Conservation (phyloP, 2,888 invertebrate genomes). For the Megaustenia siamemsis region DNA sequence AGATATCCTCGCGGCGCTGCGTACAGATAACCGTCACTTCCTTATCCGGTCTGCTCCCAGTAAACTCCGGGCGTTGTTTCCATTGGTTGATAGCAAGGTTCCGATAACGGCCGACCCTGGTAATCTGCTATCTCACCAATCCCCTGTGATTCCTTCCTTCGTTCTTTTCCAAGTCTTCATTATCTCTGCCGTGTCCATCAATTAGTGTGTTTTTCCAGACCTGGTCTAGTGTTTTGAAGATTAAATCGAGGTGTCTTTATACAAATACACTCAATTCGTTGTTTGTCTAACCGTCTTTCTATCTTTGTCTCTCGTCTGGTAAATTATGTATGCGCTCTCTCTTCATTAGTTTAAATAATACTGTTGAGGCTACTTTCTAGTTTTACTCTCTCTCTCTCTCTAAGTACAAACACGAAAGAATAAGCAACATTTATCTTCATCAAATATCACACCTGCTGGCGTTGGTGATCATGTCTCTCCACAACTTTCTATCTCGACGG, state of each 20-base stretch:
- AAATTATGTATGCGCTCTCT: too few species aligned
- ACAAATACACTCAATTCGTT: too few species aligned
- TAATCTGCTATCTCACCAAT: slow-evolving; percentile 33
- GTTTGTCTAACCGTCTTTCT: too few species aligned
- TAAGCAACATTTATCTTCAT: too few species aligned
- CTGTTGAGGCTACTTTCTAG: too few species aligned
- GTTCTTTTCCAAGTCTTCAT: not conserved
- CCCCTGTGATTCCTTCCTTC: not conserved
- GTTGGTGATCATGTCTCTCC: too few species aligned
- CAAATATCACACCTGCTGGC: too few species aligned
- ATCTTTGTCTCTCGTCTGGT: too few species aligned
- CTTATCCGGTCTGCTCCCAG: slow-evolving; percentile 44
- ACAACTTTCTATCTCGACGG: too few species aligned
- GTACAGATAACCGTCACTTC: slow-evolving; percentile 41
- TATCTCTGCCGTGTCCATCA: not conserved
- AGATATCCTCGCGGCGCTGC: slow-evolving; percentile 25
- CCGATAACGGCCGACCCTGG: slow-evolving; percentile 29
- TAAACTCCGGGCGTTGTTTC: slow-evolving; percentile 47
- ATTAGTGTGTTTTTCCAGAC: slow-evolving; percentile 52
- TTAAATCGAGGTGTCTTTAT: not conserved
- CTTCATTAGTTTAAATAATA: too few species aligned
- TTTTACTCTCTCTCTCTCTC: too few species aligned
- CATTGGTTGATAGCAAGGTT: slow-evolving; percentile 36
- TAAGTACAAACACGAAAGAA: too few species aligned
- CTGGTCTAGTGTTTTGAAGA: not conserved